A percentile compares a stretch with the other conserved stretches of the same genome.
phyloP scores from a whole-genome alignment of 2,797 vertebrate genomes.

The Tauraco hartlaubi region DNA sequence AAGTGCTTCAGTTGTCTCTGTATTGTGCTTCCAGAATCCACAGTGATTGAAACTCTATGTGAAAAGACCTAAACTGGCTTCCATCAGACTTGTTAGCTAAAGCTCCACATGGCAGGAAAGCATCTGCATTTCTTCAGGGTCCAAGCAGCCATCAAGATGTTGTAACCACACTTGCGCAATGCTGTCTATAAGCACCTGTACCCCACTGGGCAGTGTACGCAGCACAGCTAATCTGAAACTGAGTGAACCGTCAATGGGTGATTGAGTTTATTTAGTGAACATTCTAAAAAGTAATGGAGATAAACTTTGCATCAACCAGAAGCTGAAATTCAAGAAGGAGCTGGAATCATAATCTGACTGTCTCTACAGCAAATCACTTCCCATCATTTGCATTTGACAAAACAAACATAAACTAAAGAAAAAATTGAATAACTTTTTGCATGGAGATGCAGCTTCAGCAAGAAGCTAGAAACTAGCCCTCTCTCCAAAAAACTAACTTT shows the following conservation, averaged over 20 bases:
- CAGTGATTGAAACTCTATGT: accelerated
- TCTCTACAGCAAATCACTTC: background rate
- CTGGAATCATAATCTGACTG: background rate
- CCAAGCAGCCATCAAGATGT: background rate
- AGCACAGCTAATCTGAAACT: background rate
- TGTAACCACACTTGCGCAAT: background rate
- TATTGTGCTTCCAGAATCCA: background rate
- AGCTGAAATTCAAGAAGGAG: background rate
- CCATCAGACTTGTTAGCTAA: background rate
- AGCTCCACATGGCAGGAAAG: background rate
- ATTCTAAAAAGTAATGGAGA: background rate
- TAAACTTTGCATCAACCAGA: background rate
- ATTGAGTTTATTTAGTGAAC: background rate
- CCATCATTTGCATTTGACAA: background rate
- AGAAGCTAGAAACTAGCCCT: background rate
- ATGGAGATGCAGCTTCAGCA: background rate
- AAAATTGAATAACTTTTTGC: background rate
- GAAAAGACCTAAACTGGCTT: background rate
- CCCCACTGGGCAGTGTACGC: background rate
- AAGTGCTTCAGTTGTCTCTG: no score
- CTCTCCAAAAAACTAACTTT: background rate
- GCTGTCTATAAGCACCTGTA: background rate
- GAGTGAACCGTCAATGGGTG: background rate
- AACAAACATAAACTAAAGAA: background rate
- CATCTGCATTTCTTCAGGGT: background rate